Base-by-base conservation (phyloP, 1,140 invertebrate genomes). In the Palaemon carinicauda region DNA sequence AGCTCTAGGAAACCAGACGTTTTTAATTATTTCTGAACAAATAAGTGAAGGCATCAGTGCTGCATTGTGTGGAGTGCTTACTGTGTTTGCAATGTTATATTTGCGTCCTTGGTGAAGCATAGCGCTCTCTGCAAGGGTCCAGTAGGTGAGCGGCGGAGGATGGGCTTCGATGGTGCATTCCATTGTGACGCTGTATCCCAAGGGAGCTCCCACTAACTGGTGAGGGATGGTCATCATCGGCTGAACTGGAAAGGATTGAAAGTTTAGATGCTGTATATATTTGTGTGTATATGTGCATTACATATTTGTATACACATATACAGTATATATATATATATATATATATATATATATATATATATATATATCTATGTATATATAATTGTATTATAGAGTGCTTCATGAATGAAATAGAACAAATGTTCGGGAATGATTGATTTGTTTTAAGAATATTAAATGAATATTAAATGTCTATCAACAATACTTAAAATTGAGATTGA, bases 151-250 rank as follows among this genome's bases (percentile, higher is more conserved):
- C 17, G 96, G 96, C 7, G 95, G 96, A 3, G 97, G 97, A 92
- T 97, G 95, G 17, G 96, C 96, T 91, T 98, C 97, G 3, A 96
- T 96, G 90, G 95, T 95, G 91, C 97, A 98, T 91, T 97, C 96
- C 71, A 98, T 91, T 1, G 95, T 96, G 14, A 97, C 95, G 73
- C 95, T 95, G 90, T 95, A 96, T 52, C 95, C 95, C 77, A 95
- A 92, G 7, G 96, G 95, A 53, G 95, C 95, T 19, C 96, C 96
- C 24, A 98, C 96, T 85, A 97, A 92, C 91, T 97, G 96, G 92
- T 97, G 96, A 1, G 96, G 96, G 90, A 98, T 96, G 95, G 94
- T 96, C 80, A 97, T 92, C 95, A 96, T 96, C 12, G 97, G 96
- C 10, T 96, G 95, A 93, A 97, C 96, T 79, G 75, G 17, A 19